Percentiles rank a stretch among this genome's conserved stretches.
phyloP scores from a whole-genome alignment of 2,113 vertebrate species.

The Colaptes auratus region DNA sequence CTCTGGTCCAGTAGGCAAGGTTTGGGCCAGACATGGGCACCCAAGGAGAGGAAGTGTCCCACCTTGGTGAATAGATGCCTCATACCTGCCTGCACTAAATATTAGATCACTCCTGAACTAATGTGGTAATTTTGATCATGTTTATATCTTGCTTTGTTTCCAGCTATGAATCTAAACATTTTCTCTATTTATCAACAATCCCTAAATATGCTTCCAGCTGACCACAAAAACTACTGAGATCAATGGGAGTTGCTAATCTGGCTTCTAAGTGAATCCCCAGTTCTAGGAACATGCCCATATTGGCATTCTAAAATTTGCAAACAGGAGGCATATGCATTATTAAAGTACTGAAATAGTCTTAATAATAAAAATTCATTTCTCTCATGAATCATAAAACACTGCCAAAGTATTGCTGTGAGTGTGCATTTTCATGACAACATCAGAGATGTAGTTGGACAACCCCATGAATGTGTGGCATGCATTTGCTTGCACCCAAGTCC shows the following conservation, averaged over 20 bases:
- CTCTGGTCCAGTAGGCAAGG: not conserved
- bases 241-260: not conserved
- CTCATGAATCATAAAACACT: not conserved
- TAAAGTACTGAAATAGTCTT: not conserved
- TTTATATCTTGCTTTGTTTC: not conserved
- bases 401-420: not conserved
- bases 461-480: not conserved
- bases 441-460: not conserved
- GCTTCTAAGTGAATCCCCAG: not conserved
- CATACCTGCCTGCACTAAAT: not conserved
- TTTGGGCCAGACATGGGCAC: not conserved
- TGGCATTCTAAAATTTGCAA: not conserved
- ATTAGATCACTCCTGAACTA: not conserved
- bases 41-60: not conserved
- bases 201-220: not conserved
- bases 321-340: not conserved
- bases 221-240: not conserved
- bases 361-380: not conserved
- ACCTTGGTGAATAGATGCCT: not conserved
- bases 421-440: not conserved
- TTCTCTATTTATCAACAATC: not conserved
- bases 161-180: not conserved
- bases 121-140: not conserved
- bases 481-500: not conserved
- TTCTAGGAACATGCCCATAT: not conserved